Conservation (phyloP, 2,113 vertebrate genomes). For the Mellivora capensis region DNA sequence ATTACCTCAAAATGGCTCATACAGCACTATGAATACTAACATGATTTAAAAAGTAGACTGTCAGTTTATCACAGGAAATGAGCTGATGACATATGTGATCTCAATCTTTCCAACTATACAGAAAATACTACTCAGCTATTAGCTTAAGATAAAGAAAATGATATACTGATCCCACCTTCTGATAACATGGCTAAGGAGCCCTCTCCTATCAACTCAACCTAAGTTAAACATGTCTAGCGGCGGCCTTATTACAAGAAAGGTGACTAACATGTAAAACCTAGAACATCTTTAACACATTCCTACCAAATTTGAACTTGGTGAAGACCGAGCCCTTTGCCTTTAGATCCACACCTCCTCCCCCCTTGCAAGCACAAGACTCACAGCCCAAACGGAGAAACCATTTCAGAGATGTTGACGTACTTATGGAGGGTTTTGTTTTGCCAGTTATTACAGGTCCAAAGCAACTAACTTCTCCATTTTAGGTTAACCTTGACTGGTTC, state of each 20-base stretch:
- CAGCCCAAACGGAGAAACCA: background rate
- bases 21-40: background rate
- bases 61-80: background rate
- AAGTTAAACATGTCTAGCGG: background rate
- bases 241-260: background rate
- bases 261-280: background rate
- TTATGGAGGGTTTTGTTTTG: background rate
- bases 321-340: background rate
- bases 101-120: background rate
- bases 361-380: background rate
- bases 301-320: background rate
- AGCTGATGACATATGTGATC: background rate
- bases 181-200: background rate
- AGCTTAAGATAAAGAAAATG: background rate
- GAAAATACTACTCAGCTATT: background rate
- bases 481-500: background rate
- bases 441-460: background rate
- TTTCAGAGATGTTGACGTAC: background rate
- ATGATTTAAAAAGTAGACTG: background rate
- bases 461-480: background rate
- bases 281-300: background rate
- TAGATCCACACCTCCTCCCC: background rate
- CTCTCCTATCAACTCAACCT: background rate
- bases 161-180: background rate
- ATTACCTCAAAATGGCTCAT: background rate